phyloP scores from a whole-genome alignment of 2,888 invertebrate genomes.

The Rotaria magnacalcarata region DNA sequence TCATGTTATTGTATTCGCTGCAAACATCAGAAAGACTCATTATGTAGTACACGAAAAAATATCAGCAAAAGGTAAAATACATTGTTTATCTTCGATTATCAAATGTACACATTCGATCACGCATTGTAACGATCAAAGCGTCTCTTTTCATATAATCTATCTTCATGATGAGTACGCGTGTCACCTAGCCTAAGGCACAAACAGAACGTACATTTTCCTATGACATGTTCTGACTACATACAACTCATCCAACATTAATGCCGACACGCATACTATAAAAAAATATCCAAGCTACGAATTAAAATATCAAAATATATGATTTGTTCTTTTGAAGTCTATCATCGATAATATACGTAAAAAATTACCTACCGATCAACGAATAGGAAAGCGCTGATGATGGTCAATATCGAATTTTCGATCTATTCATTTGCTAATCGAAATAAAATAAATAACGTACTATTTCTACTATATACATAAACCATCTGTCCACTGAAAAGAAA shows the following conservation, averaged over 20 bases:
- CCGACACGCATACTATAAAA: not conserved
- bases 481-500: not conserved
- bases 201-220: not conserved
- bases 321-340: not conserved
- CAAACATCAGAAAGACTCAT: not conserved
- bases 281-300: not conserved
- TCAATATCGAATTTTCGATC: not conserved
- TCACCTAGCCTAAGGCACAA: not conserved
- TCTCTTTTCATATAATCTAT: not conserved
- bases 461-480: not conserved
- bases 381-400: not conserved
- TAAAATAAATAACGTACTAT: no score
- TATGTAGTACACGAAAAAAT: not conserved
- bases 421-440: no score
- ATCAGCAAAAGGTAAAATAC: not conserved
- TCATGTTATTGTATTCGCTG: no score
- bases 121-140: not conserved
- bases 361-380: not conserved
- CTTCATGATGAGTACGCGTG: conserved; percentile 13
- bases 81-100: not conserved
- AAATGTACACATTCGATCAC: not conserved
- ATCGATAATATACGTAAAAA: not conserved
- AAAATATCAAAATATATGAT: not conserved
- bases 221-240: not conserved
- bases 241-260: not conserved